Evolutionary conservation across 2,113 vertebrate species (phyloP).

Genomic region (Cranoglanis bouderius): DNA sequence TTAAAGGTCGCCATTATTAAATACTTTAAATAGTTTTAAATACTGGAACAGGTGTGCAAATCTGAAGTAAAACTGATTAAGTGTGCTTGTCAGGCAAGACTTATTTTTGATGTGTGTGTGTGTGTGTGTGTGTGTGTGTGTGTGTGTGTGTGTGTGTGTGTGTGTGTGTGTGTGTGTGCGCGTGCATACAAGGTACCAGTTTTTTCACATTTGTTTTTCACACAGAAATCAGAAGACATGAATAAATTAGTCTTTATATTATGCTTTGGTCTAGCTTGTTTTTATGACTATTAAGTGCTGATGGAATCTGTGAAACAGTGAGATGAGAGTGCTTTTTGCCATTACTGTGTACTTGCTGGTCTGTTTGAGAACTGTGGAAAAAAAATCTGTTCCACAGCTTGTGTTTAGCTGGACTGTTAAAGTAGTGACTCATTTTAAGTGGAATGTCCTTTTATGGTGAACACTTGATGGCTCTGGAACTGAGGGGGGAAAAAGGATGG

Average conservation of each 20-base stretch:
- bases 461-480: neutral
- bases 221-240: constrained; percentile 60
- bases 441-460: constrained; percentile 29
- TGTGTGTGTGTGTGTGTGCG: neutral
- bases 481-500: neutral
- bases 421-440: constrained; percentile 8
- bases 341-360: neutral
- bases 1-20: neutral
- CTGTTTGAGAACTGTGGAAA: constrained; percentile 20
- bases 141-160: neutral
- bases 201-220: constrained; percentile 66
- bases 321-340: neutral
- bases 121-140: neutral
- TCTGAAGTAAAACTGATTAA: too few species aligned
- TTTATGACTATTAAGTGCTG: constrained; percentile 3
- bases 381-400: constrained; percentile 38
- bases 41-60: constrained; percentile 6
- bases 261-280: constrained; percentile 63
- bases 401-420: constrained; percentile 48
- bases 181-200: constrained; percentile 40
- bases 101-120: neutral
- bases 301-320: neutral
- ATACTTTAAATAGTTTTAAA: neutral
- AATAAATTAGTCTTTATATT: constrained; percentile 74
- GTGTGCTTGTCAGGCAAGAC: neutral